Base-by-base conservation (phyloP, 2,888 invertebrate genomes). In the Anaspis maculata region DNA sequence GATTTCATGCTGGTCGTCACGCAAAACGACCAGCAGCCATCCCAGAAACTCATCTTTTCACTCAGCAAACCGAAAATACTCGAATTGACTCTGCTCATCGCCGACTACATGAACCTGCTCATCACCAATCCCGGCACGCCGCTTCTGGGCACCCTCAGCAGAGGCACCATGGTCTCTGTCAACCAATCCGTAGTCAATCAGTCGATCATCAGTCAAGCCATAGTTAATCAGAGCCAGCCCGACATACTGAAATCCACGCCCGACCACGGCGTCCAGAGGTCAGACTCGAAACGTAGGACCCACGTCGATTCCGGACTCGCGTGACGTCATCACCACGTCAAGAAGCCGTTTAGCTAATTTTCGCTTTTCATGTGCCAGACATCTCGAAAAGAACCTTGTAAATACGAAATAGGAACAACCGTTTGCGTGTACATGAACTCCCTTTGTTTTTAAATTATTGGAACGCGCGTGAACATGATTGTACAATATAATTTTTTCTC, bases 1-100 rank as follows among this genome's bases (percentile, higher is more conserved):
- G 95, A 97, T 58, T 88, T 97, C 52, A 96, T 97, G 96, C 74
- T 97, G 53, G 86, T 96, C 1, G 90, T 94, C 13, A 86, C 86
- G 40, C 82, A 80, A 2, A 86, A 86, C 44, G 85, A 85, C 53
- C 77, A 78, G 28, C 78, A 77, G 60, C 76, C 79, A 9, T 79
- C 80, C 13, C 91, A 92, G 57, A 88, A 92, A 66, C 73, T 94
- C 53, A 70, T 92, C 32, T 92, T 92, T 55, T 83, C 85, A 44
- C 79, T 96, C 69, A 86, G 86, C 55, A 92, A 94, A 70, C 87
- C 88, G 41, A 92, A 88, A 83, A 91, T 92, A 66, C 74, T 86
- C 34, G 91, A 92, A 70, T 77, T 92, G 37, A 92, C 92, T 0
- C 73, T 91, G 42, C 71, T 92, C 14, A 90, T 91, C 57, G 91